Evolutionary conservation across 92 coral and sea anemone genomes (phyloP), one percentile per base, ranked within the genome.

Genomic region (Parazoanthus atlanticus): DNA sequence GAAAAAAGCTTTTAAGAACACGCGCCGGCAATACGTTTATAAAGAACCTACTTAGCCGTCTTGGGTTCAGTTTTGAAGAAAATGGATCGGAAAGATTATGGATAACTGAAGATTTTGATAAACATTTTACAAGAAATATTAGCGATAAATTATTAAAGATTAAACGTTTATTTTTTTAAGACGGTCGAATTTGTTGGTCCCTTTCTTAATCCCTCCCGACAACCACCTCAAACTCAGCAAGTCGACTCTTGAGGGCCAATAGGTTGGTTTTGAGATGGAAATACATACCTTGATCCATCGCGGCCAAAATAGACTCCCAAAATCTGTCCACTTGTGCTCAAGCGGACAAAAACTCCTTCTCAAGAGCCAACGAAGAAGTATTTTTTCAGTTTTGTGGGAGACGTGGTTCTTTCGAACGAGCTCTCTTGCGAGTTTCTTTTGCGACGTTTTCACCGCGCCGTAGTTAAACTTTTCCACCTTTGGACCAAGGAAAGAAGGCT

Each of bases 231-330:
- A 8, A 11, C 12, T 46, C 11, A 46, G 49, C 49, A 5, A 9
- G 49, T 46, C 49, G 6, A 6, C 10, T 8, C 49, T 46, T 46
- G 19, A 52, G 19, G 58, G 58, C 17, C 3, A 52, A 13, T 52
- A 13, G 58, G 58, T 52, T 52, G 58, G 58, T 52, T 52, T 12
- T 13, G 10, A 52, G 3, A 52, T 52, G 5, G 58, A 15, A 52
- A 52, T 16, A 82, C 95, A 79, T 88, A 95, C 98, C 93, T 88
- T 93, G 0, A 95, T 46, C 91, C 90, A 95, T 15, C 98, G 91
- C 1, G 98, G 98, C 98, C 98, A 95, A 36, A 84, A 95, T 32
- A 85, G 91, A 32, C 85, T 80, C 0, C 96, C 98, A 86, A 93
- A 79, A 33, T 95, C 93, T 29, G 86, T 89, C 98, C 98, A 95